Base-by-base conservation (phyloP, 2,113 vertebrate species). In the Siniperca chuatsi region DNA sequence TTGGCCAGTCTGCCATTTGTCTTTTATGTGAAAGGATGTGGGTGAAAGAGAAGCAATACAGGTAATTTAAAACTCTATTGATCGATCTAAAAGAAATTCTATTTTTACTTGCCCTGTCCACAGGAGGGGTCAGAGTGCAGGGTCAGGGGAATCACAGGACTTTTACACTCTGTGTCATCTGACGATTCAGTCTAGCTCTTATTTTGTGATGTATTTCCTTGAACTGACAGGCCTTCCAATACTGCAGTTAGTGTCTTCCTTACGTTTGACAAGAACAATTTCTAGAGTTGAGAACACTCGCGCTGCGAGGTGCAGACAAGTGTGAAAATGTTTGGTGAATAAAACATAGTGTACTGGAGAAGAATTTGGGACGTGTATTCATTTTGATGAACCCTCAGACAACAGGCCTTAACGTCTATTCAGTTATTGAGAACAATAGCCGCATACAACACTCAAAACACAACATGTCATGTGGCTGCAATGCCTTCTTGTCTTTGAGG, bases 21-120 rank as follows among this genome's bases (percentile, higher is more conserved):
- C 54, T 0, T 72, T 29, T 68, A 8, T 48, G 21, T 40, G 55
- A 61, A 48, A 67, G 33, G 42, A 55, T 67, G 50, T 62, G 23
- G 21, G 8, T 23, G 46, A 66, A 77, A 68, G 70, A 61, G 21
- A 77, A n/a, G 15, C 5, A n/a, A 61, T 35, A 70, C 25, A 2
- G 20, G 79, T 40, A 13, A 85, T 68, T 61, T 44, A 60, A 85
- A 75, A 75, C 68, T 54, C 13, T 54, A 83, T 54, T 25, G 78
- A 84, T 76, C 1, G 8, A 40, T 23, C 78, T 6, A 55, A 76
- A 46, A 84, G 29, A 80, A 54, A 74, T 42, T 42, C 15, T 48
- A 65, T 68, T 40, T 85, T 78, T 65, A 67, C 60, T 20, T 0
- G 8, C 1, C 25, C 50, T 40, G 12, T 75, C 33, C 46, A 55